phyloP scores from a whole-genome alignment of 2,797 vertebrate species.

The Novumbra hubbsi region DNA sequence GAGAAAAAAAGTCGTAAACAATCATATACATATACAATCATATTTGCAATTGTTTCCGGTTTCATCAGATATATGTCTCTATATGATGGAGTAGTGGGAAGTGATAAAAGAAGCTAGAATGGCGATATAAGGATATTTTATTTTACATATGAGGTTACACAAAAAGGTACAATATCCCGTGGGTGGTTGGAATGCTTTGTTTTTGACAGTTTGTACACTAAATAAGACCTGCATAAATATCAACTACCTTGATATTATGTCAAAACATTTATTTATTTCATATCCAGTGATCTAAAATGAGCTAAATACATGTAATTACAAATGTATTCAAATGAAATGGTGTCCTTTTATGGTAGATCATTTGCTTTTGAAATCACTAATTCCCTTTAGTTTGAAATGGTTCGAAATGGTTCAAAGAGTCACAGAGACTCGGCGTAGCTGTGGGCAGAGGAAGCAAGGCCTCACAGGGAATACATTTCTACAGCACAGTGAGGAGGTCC shows the following conservation, averaged over 20 bases:
- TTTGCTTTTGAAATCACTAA: background rate
- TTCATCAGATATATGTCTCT: slow-evolving; percentile 14
- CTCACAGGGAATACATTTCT: slow-evolving; percentile 20
- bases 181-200: background rate
- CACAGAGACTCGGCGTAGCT: background rate
- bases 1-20: no score
- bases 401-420: background rate
- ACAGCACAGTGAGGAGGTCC: background rate
- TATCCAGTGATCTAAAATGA: background rate
- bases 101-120: slow-evolving; percentile 15
- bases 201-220: background rate
- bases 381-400: background rate
- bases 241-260: background rate
- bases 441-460: background rate
- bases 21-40: no score
- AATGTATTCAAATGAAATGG: background rate
- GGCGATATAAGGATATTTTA: slow-evolving; percentile 8
- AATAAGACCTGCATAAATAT: background rate
- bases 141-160: background rate
- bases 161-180: background rate
- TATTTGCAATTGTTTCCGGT: no score
- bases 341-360: background rate
- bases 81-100: slow-evolving; percentile 1
- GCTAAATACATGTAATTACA: background rate
- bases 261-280: background rate